Base-by-base conservation (phyloP, 2,797 vertebrate genomes). In the Alcedo atthis region DNA sequence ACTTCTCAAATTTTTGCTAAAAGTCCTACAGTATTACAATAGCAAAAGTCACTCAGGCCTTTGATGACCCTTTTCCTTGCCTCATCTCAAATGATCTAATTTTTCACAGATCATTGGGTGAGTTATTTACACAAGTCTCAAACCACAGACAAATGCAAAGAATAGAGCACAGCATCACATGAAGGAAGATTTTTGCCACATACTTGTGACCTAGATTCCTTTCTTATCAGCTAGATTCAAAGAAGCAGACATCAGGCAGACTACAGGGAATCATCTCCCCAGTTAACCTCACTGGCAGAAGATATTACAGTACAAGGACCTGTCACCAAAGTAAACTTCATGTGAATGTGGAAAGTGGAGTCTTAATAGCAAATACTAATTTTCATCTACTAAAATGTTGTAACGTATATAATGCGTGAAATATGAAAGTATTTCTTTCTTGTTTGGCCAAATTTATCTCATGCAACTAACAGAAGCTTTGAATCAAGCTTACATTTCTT, bases 321-420 rank as follows among this genome's bases (percentile, higher is more conserved):
- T 90, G 49, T n/a, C 80, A 87, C 55, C 70, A 85, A 89, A 75
- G 57, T 40, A 62, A 89, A 84, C 66, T 83, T 93, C 84, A 86
- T 2, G 2, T 75, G 62, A 76, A 95, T 96, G 68, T 74, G 69
- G 59, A 87, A 94, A 82, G 32, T 42, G 67, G 83, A 90, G 85
- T 85, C 54, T 81, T 80, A 66, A 74, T 9, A 94, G 76, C 20
- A 93, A 95, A 45, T 32, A 58, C 40, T 91, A n/a, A 92, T 92
- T 94, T 92, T 83, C n/a, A 42, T 71, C 67, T 74, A 43, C 37
- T 71, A 59, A 93, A 93, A 63, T 19, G 30, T 8, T n/a, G 35
- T 33, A 78, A n/a, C 24, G 22, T 69, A 25, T 67, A 6, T 53
- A 49, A 85, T 54, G 17, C 54, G 77, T 35, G 59, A 74, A 83